These are phyloP conservation scores for Pipa parva DNA, from an alignment of 2,113 vertebrate species.

Conservation along the genomic window DNA sequence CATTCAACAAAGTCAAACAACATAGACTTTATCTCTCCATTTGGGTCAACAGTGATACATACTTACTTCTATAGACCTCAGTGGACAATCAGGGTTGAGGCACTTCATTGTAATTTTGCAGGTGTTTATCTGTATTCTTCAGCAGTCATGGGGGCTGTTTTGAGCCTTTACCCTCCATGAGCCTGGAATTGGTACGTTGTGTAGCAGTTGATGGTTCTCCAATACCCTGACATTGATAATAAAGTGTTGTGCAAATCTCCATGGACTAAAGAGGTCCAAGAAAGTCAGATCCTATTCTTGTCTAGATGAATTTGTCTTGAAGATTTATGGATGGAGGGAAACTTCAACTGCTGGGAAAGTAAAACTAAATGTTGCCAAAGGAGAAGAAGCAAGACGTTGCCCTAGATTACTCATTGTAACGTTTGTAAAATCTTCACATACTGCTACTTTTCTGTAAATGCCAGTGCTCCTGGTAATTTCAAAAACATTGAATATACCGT, in stretches of 20 bases:
- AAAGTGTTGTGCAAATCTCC: neutral
- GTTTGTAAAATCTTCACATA: neutral
- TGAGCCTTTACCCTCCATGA: neutral
- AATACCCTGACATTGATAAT: too few relatives aligned
- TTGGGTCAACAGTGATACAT: too few relatives aligned
- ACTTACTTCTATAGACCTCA: too few relatives aligned
- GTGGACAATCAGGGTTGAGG: too few relatives aligned
- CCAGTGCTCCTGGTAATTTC: neutral
- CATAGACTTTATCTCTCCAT: too few relatives aligned
- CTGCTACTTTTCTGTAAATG: neutral
- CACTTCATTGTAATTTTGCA: too few relatives aligned
- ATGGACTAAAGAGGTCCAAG: accelerated
- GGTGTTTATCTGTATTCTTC: too few relatives aligned
- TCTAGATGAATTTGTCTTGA: conserved; percentile 25
- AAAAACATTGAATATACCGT: too few relatives aligned
- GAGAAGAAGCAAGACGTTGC: neutral
- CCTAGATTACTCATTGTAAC: neutral
- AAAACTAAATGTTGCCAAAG: neutral
- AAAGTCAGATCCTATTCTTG: neutral
- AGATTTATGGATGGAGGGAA: neutral
- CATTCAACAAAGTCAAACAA: too few relatives aligned
- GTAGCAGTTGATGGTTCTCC: neutral
- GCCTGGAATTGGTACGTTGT: neutral
- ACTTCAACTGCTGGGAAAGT: conserved; percentile 41
- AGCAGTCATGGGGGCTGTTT: neutral